These are phyloP conservation scores for Vollenhovia emeryi DNA, from an alignment of 1,140 invertebrate species.

Conservation along the genomic window DNA sequence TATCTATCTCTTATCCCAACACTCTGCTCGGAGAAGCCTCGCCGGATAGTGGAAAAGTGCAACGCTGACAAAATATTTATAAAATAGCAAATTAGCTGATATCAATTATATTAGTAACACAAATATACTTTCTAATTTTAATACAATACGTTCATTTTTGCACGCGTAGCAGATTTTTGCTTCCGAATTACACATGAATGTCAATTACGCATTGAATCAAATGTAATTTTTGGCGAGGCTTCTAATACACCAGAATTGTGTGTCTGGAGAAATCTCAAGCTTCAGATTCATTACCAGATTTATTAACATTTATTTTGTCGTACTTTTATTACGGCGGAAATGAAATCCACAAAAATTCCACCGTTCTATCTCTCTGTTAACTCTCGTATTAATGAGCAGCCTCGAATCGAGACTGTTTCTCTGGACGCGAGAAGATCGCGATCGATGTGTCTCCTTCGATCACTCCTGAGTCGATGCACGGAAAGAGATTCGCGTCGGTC, in stretches of 20 bases:
- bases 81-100: neutral
- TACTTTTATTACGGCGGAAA: neutral
- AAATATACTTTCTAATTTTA: neutral
- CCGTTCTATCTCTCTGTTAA: neutral
- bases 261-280: neutral
- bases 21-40: neutral
- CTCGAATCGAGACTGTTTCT: neutral
- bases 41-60: neutral
- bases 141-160: neutral
- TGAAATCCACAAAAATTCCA: neutral
- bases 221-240: neutral
- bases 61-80: neutral
- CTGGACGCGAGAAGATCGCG: neutral
- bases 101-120: neutral
- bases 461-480: conserved; percentile 54
- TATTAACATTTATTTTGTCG: neutral
- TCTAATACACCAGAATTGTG: neutral
- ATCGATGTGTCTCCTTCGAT: conserved; percentile 62
- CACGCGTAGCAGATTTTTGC: neutral
- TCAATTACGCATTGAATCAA: neutral
- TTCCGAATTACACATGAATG: neutral
- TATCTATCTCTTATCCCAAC: neutral
- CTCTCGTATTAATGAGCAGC: conserved; percentile 10
- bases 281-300: neutral
- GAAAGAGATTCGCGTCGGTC: conserved; percentile 68